These are phyloP conservation scores for Melospiza georgiana DNA, from an alignment of 2,113 vertebrate species.

Conservation along the genomic window DNA sequence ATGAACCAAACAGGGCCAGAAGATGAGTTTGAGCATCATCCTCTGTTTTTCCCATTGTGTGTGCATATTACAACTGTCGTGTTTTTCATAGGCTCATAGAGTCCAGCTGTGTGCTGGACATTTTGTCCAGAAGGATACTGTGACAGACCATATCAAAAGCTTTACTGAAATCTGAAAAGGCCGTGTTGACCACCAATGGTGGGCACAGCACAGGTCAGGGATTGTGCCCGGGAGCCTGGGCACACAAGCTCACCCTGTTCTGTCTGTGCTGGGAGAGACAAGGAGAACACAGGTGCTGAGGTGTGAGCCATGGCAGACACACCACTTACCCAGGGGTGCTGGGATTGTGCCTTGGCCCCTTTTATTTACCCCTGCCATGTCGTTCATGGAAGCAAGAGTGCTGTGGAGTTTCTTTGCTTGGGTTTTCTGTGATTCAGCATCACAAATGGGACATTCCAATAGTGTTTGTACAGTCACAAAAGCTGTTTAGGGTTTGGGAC, in stretches of 20 bases:
- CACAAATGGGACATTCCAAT: not conserved
- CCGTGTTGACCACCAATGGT: rapidly evolving
- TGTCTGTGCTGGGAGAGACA: not conserved
- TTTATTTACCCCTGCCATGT: not conserved
- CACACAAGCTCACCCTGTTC: rapidly evolving
- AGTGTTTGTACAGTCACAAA: not conserved
- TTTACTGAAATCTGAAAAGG: not conserved
- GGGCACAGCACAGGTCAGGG: not conserved
- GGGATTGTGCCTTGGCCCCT: not conserved
- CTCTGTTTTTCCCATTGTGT: not conserved
- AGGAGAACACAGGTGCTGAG: not conserved
- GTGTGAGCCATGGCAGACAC: not conserved
- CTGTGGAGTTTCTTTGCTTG: not conserved
- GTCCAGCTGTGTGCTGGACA: not conserved
- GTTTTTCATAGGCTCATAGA: not conserved
- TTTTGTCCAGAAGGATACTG: not conserved
- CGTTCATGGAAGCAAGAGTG: not conserved
- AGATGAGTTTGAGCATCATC: not conserved
- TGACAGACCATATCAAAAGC: not conserved
- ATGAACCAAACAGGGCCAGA: not conserved
- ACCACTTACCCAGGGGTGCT: rapidly evolving
- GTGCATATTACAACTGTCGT: rapidly evolving
- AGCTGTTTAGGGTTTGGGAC: not conserved
- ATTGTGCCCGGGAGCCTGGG: not conserved
- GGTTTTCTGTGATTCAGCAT: not conserved